A percentile compares a stretch with the other conserved stretches of the same genome.
phyloP scores from a whole-genome alignment of 2,113 vertebrate species.

The Apodemus sylvaticus region DNA sequence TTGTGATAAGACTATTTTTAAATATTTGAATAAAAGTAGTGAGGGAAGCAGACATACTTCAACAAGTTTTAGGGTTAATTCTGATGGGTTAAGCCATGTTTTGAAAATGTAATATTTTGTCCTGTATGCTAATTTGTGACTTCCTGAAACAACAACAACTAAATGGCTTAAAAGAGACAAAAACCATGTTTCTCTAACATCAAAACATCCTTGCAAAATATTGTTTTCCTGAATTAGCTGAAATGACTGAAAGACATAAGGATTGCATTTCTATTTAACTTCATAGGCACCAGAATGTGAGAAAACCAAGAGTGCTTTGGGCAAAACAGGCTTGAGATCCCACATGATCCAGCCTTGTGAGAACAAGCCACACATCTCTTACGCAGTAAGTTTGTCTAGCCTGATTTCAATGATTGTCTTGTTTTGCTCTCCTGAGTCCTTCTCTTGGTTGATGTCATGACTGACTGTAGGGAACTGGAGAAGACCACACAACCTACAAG shows the following conservation, averaged over 20 bases:
- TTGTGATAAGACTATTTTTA: constrained; percentile 39
- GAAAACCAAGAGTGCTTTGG: constrained; percentile 28
- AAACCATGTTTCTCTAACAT: constrained; percentile 61
- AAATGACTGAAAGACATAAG: constrained; percentile 66
- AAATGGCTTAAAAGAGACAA: constrained; percentile 55
- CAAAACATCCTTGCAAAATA: constrained; percentile 71
- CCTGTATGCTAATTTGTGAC: constrained; percentile 55
- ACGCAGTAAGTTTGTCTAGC: neutral
- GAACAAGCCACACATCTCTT: neutral
- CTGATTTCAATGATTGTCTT: neutral
- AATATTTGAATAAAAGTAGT: constrained; percentile 35
- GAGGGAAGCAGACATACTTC: neutral
- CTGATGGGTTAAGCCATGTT: constrained; percentile 51
- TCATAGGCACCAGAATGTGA: constrained; percentile 33
- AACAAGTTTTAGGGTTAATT: constrained; percentile 36
- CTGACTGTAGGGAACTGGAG: neutral
- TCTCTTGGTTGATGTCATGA: neutral
- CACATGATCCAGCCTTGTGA: neutral
- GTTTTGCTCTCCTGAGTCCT: neutral
- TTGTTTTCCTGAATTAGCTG: constrained; percentile 60
- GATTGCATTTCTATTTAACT: constrained; percentile 59
- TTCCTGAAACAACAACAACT: constrained; percentile 58
- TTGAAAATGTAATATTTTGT: constrained; percentile 61
- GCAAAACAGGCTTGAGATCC: constrained; percentile 33
- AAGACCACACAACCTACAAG: neutral